Percentiles rank a stretch among this genome's conserved stretches.
Evolutionary conservation across 53 echinoderm and acorn worm species (phyloP).

Genomic region (Temnopleurus reevesii): DNA sequence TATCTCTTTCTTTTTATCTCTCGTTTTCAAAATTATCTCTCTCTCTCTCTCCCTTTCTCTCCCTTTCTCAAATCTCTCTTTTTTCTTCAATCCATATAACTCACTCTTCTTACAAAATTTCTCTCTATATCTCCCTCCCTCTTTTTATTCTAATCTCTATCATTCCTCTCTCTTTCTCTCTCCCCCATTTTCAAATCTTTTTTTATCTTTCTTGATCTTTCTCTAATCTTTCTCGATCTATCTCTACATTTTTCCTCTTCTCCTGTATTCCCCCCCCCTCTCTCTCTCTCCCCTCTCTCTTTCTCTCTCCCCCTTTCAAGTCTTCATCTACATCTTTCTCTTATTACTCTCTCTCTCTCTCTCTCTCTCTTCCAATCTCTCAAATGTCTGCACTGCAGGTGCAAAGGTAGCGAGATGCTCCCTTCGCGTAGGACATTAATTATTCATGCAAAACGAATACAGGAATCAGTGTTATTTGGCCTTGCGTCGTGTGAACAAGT

Average conservation of each 20-base stretch:
- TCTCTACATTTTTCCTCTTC: neutral
- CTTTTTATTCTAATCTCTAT: neutral
- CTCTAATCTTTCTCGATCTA: neutral
- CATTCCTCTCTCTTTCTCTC: neutral
- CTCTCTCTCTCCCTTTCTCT: neutral
- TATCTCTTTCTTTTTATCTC: neutral
- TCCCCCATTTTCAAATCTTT: no score
- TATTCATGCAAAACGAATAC: constrained; percentile 41
- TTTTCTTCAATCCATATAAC: neutral
- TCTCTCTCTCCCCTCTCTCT: neutral
- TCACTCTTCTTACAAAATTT: no score
- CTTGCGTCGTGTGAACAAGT: neutral
- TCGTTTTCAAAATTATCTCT: neutral
- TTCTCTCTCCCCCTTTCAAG: neutral
- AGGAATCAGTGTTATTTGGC: constrained; percentile 42
- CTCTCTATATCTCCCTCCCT: neutral
- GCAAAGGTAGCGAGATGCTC: neutral
- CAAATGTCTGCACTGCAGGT: neutral
- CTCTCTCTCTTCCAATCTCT: neutral
- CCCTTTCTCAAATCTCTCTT: no score
- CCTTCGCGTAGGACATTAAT: constrained; percentile 16
- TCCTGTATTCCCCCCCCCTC: neutral
- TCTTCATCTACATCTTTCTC: neutral
- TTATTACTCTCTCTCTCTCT: neutral
- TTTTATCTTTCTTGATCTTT: neutral